Conservation (phyloP, 2,113 vertebrate species). For the Corydoras sp. region DNA sequence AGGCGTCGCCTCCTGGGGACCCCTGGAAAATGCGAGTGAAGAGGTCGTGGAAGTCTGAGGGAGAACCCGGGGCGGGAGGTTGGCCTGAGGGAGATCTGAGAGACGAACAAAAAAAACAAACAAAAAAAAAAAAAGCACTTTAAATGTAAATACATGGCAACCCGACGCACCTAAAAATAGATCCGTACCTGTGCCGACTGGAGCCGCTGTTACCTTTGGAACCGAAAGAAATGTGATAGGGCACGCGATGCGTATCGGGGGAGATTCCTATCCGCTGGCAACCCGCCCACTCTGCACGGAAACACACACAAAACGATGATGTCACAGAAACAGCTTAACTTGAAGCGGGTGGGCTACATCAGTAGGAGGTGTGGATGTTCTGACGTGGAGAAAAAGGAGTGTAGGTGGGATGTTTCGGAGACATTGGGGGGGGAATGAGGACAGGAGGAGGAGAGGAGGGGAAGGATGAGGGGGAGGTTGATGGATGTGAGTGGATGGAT, state of each 20-base stretch:
- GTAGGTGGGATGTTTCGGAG: too few relatives aligned
- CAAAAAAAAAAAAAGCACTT: background rate
- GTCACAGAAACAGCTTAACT: too few relatives aligned
- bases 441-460: too few relatives aligned
- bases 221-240: conserved; percentile 91
- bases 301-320: conserved; percentile 2
- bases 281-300: conserved; percentile 84
- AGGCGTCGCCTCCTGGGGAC: conserved; percentile 63
- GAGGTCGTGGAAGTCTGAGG: conserved; percentile 82
- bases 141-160: background rate
- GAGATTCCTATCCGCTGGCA: conserved; percentile 87
- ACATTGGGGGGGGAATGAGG: too few relatives aligned
- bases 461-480: too few relatives aligned
- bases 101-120: background rate
- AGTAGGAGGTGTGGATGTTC: too few relatives aligned
- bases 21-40: conserved; percentile 83
- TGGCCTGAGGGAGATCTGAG: conserved; percentile 70
- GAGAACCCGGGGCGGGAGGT: conserved; percentile 59
- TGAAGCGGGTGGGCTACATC: too few relatives aligned
- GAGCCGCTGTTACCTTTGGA: conserved; percentile 67
- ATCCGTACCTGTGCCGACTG: conserved; percentile 72
- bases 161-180: background rate
- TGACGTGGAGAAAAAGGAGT: too few relatives aligned
- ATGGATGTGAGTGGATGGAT: too few relatives aligned
- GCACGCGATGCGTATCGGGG: conserved; percentile 87